Base-by-base conservation (phyloP, 2,888 invertebrate genomes). In the Allolobophora icterica region DNA sequence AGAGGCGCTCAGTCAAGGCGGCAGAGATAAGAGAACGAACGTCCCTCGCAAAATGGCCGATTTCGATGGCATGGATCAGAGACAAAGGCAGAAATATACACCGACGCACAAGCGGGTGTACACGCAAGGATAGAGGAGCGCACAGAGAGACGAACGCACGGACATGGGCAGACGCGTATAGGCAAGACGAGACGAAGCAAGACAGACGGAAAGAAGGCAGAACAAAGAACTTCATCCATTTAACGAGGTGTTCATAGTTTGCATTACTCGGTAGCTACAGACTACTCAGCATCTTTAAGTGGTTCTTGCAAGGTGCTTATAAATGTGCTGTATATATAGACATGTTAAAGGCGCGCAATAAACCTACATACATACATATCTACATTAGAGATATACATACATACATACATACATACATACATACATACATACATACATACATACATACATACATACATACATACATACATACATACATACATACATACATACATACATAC, bases 321-420 rank as follows among this genome's bases (percentile, higher is more conserved):
- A 24, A 52, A 21, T 21, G 15, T 52, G 45, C 19, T 45, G 11
- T 52, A 24, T 52, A 2, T 8, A 52, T 17, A 17, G 42, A 13
- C 24, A 24, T 24, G 21, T 3, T 52, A 52, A 21, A 52, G 30
- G 71, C n/a, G 71, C 30, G 33, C 3, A 30, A 91, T 91, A 91
- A 42, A 91, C 89, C 91, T 34, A 89, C 89, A 91, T 58, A 91
- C 84, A 90, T 58, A 91, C 19, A 89, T 52, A 90, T 38, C 90
- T 34, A 89, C 90, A 92, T 45, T 42, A 15, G 1, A 11, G 5
- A 42, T 15, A 42, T 42, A 91, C 91, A 91, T 89, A 89, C 71
- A 89, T 33, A 91, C 91, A 91, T 33, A 91, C 91, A 91, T 33
- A 91, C 91, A 91, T 45, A 89, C 89, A 91, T 52, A 90, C 89